Base-by-base conservation (phyloP, 2,888 invertebrate genomes). In the Coleophora flavipennella region DNA sequence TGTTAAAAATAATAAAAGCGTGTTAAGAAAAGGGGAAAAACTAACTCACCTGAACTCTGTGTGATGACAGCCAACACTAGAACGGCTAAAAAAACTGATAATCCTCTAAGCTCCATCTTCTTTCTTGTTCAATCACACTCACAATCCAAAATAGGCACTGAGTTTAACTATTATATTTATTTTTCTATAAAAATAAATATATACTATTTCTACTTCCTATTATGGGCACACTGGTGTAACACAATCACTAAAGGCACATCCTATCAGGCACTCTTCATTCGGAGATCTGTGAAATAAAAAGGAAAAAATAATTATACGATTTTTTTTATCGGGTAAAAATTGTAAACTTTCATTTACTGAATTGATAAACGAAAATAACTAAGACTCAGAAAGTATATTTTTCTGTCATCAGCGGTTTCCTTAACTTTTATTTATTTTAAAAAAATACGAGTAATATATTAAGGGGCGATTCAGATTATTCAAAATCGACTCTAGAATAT, bases 231-330 rank as follows among this genome's bases (percentile, higher is more conserved):
- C 64, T 63, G 46, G 44, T 44, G 20, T 48, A 43, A 55, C 76
- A 76, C 73, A 62, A 48, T 57, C 78, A 76, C 75, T 62, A 44
- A 77, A 79, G 79, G 80, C 81, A 81, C 81, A 68, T 70, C 59
- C 66, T 64, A 66, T 40, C 48, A 71, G 79, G 76, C 79, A 78
- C 80, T 73, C 62, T 50, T 44, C 33, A 43, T 54, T 64, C 57
- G 61, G 41, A 47, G 54, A 63, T 69, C 73, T 75, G 74, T 35
- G 60, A 62, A 59, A 54, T 39, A 61, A 60, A 55, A 45, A 42
- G 45, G 35, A 37, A 38, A 36, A 14, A 14, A 46, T 41, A 43
- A 25, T 8, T 13, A 3, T 27, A 11, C 7, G n/a, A 26, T 26
- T 27, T 3, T n/a, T n/a, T n/a, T n/a, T n/a, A n/a, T n/a, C n/a